A percentile compares a stretch with the other conserved stretches of the same genome.
These are phyloP conservation scores for Lepidurus arcticus DNA, from an alignment of 1,140 invertebrate genomes.

Conservation along the genomic window DNA sequence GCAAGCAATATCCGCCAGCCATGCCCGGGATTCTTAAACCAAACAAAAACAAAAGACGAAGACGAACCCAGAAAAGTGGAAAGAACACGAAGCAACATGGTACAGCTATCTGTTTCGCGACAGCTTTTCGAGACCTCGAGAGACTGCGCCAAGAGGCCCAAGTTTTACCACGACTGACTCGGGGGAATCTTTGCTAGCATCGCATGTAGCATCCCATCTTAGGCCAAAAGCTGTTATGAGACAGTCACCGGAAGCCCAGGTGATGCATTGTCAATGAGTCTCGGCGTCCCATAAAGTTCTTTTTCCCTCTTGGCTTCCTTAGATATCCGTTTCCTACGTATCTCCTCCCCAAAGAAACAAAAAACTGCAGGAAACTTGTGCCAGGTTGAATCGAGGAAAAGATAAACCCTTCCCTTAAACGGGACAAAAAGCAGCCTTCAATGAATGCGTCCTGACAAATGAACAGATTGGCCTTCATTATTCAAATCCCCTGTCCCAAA, in stretches of 20 bases:
- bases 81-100: slow-evolving; percentile 21
- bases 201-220: background rate
- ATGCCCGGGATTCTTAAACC: background rate
- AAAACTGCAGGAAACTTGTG: no score
- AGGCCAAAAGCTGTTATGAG: slow-evolving; percentile 7
- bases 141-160: background rate
- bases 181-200: slow-evolving; percentile 12
- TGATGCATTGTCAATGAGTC: slow-evolving; percentile 21
- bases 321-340: background rate
- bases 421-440: background rate
- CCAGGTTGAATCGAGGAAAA: background rate
- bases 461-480: background rate
- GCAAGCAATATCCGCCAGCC: slow-evolving; percentile 4
- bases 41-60: background rate
- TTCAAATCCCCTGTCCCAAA: background rate
- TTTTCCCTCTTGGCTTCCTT: background rate
- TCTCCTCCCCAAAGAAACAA: background rate
- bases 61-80: slow-evolving; percentile 1
- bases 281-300: background rate
- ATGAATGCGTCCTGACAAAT: background rate
- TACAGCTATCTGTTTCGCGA: slow-evolving; percentile 18
- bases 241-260: slow-evolving; percentile 9
- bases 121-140: slow-evolving; percentile 10
- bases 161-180: slow-evolving; percentile 5
- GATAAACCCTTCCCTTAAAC: background rate